Percentiles rank a stretch among this genome's conserved stretches.
These are phyloP conservation scores for Cololabis saira DNA, from an alignment of 2,113 vertebrate species.

Conservation along the genomic window DNA sequence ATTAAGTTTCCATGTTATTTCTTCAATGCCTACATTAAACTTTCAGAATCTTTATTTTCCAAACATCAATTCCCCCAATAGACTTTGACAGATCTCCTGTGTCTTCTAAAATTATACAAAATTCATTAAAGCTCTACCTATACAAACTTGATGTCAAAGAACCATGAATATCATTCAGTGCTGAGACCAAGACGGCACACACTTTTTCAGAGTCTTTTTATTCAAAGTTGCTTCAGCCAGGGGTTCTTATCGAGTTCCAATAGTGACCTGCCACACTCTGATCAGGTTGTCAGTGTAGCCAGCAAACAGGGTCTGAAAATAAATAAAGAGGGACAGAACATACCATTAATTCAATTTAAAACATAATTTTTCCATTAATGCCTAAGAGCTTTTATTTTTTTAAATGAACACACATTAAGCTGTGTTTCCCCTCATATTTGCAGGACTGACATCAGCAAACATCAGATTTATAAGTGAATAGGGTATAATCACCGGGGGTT, in stretches of 20 bases:
- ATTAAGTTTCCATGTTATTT: no score
- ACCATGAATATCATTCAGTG: neutral
- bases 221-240: slow-evolving; percentile 69
- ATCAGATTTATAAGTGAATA: slow-evolving; percentile 80
- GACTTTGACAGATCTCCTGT: no score
- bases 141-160: neutral
- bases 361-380: neutral
- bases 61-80: no score
- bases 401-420: no score
- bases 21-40: no score
- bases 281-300: slow-evolving; percentile 97
- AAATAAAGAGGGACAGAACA: neutral
- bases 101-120: no score
- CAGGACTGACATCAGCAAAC: slow-evolving; percentile 80
- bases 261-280: slow-evolving; percentile 97
- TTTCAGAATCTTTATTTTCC: no score
- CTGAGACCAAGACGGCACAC: slow-evolving; percentile 38
- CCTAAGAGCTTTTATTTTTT: neutral
- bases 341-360: neutral
- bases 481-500: slow-evolving; percentile 80
- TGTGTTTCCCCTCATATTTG: slow-evolving; percentile 83
- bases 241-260: slow-evolving; percentile 89
- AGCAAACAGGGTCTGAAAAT: slow-evolving; percentile 90
- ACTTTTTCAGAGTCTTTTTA: slow-evolving; percentile 73
- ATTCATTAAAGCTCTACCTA: neutral